phyloP scores from a whole-genome alignment of 2,888 invertebrate species.

The Allacma fusca region DNA sequence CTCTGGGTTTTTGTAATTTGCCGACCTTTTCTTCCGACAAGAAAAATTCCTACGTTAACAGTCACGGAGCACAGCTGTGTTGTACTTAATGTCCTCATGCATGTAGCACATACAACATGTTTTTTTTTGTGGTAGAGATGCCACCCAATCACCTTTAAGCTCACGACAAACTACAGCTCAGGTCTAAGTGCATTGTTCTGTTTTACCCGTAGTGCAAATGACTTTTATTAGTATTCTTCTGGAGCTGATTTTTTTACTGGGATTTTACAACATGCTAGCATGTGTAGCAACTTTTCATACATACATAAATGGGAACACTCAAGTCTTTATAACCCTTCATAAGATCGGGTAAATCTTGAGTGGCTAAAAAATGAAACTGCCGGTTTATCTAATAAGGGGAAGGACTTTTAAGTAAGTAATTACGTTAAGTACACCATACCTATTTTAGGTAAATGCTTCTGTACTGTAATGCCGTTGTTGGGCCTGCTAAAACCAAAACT shows the following conservation, averaged over 20 bases:
- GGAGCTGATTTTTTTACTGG: background rate
- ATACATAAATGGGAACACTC: background rate
- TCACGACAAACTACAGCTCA: background rate
- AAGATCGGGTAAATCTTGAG: no score
- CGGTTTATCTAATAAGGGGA: no score
- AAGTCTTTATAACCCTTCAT: no score
- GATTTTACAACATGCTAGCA: background rate
- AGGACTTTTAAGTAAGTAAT: no score
- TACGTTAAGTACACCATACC: no score
- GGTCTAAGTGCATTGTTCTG: slow-evolving; percentile 28
- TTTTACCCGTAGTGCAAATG: background rate
- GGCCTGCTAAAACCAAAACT: no score
- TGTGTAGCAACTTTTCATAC: background rate
- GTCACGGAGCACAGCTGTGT: background rate
- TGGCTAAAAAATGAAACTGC: no score
- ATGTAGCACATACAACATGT: no score
- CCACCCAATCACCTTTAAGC: background rate
- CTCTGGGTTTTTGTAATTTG: slow-evolving; percentile 7
- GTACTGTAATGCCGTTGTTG: no score
- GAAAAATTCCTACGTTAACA: background rate
- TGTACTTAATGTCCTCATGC: background rate
- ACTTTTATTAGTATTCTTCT: background rate
- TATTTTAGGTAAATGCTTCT: no score
- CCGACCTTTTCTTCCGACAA: slow-evolving; percentile 10
- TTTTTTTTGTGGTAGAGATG: background rate